Evolutionary conservation across 2,113 vertebrate genomes (phyloP).

Genomic region (Seriola aureovittata): DNA sequence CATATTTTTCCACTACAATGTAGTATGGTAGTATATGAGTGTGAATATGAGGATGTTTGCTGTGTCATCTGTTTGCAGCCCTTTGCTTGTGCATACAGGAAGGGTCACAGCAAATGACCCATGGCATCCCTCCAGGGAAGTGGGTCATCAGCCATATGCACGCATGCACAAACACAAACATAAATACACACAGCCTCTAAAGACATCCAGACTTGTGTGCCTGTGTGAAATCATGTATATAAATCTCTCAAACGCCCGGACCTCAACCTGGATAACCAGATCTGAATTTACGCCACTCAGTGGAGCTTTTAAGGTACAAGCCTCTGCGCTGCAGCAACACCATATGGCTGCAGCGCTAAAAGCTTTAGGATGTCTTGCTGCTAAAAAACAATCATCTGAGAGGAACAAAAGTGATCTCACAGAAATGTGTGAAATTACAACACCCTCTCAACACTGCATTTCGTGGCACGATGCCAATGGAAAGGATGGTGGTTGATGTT

Average conservation of each 20-base stretch:
- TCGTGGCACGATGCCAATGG: too few species aligned
- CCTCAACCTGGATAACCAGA: conserved; percentile 37
- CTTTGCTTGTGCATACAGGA: conserved; percentile 53
- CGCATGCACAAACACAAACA: neutral
- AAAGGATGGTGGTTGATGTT: too few species aligned
- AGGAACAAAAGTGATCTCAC: too few species aligned
- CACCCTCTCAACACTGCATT: too few species aligned
- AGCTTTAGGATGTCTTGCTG: conserved; percentile 40
- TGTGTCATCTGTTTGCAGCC: conserved; percentile 46
- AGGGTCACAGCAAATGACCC: conserved; percentile 65
- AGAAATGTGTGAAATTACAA: too few species aligned
- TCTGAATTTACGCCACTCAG: conserved; percentile 15
- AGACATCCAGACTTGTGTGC: neutral
- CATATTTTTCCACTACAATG: neutral
- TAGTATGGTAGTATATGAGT: neutral
- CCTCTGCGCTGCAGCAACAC: conserved; percentile 20
- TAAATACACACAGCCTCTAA: conserved; percentile 6
- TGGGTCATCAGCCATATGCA: conserved; percentile 16
- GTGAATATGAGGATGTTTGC: conserved; percentile 43
- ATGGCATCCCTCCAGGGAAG: conserved; percentile 38
- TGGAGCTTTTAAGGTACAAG: neutral
- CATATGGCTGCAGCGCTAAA: conserved; percentile 16
- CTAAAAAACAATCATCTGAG: neutral
- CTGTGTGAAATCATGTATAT: conserved; percentile 11
- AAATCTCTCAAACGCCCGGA: conserved; percentile 31